phyloP scores from a whole-genome alignment of 2,888 invertebrate genomes.

The Lycocerus yunnanus region DNA sequence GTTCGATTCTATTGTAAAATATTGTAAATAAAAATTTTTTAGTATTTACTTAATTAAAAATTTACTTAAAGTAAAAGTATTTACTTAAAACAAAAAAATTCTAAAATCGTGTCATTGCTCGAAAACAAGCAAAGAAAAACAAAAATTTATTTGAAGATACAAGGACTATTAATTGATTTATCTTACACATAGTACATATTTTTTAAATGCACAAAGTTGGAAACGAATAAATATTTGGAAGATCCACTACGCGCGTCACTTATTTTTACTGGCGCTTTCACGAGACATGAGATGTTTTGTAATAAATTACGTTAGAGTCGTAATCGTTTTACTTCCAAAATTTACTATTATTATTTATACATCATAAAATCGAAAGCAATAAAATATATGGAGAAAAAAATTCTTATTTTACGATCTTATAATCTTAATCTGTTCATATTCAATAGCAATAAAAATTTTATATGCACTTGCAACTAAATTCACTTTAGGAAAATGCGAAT shows the following conservation, averaged over 20 bases:
- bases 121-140: too few relatives aligned
- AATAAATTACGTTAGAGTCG: neutral
- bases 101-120: too few relatives aligned
- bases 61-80: too few relatives aligned
- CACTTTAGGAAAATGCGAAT: constrained; percentile 22
- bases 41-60: too few relatives aligned
- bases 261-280: neutral
- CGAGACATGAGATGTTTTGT: neutral
- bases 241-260: neutral
- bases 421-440: constrained; percentile 23
- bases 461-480: constrained; percentile 28
- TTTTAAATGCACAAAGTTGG: too few relatives aligned
- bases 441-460: constrained; percentile 26
- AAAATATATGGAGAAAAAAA: constrained; percentile 8
- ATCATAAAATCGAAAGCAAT: neutral
- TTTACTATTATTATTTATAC: neutral
- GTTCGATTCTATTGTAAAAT: too few relatives aligned
- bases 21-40: too few relatives aligned
- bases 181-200: too few relatives aligned
- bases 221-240: neutral
- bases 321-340: neutral
- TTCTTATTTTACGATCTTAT: constrained; percentile 19
- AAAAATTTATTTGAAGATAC: too few relatives aligned
- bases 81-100: too few relatives aligned
- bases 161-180: too few relatives aligned